Percentiles rank a stretch among this genome's conserved stretches.
These are phyloP conservation scores for Naja naja DNA, from an alignment of 2,113 vertebrate genomes.

Conservation along the genomic window DNA sequence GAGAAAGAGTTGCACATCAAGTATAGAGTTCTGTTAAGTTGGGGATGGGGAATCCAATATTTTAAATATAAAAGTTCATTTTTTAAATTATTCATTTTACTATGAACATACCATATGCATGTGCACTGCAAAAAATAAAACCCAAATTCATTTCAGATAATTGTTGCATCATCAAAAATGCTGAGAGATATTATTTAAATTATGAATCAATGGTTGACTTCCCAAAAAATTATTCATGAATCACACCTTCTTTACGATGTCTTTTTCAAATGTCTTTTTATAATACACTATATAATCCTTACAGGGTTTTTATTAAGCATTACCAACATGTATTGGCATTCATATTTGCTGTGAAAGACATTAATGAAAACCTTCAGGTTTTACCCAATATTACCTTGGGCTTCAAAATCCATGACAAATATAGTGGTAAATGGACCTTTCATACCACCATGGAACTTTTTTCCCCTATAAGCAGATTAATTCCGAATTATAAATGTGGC, in stretches of 20 bases:
- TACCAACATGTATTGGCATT: slow-evolving; percentile 3
- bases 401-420: background rate
- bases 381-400: slow-evolving; percentile 1
- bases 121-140: background rate
- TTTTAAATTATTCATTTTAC: background rate
- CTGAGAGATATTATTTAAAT: background rate
- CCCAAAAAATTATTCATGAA: background rate
- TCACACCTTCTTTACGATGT: background rate
- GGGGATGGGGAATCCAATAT: background rate
- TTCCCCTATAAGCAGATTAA: background rate
- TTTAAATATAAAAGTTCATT: background rate
- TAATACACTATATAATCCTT: background rate
- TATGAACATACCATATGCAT: background rate
- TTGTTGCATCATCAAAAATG: background rate
- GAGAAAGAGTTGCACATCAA: background rate
- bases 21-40: background rate
- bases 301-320: background rate
- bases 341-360: background rate
- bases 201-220: background rate
- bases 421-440: background rate
- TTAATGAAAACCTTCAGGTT: background rate
- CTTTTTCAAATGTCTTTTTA: background rate
- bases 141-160: background rate
- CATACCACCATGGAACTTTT: background rate
- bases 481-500: background rate